These are phyloP conservation scores for Carcinoscorpius rotundicauda DNA, from an alignment of 1,140 invertebrate species.

Conservation along the genomic window DNA sequence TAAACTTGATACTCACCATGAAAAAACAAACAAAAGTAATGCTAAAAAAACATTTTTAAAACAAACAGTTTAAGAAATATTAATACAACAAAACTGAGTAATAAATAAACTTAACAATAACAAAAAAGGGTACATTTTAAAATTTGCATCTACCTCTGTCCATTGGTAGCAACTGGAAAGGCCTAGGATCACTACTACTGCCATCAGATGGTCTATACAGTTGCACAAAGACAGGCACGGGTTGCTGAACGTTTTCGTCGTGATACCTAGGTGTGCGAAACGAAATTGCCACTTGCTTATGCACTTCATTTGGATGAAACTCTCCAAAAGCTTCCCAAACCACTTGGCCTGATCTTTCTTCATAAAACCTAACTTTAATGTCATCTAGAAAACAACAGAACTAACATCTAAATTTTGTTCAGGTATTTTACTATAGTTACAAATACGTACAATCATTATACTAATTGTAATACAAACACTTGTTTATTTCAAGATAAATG, in stretches of 20 bases:
- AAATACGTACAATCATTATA: neutral
- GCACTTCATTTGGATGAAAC: constrained; percentile 76
- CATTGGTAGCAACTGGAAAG: constrained; percentile 47
- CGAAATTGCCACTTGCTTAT: constrained; percentile 82
- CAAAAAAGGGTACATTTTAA: too few species aligned
- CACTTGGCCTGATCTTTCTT: constrained; percentile 52
- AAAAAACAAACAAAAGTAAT: too few species aligned
- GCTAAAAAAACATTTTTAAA: neutral
- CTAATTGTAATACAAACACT: neutral
- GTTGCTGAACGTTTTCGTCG: constrained; percentile 43
- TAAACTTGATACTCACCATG: too few species aligned
- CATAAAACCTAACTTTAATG: constrained; percentile 77
- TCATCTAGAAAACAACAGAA: constrained; percentile 50
- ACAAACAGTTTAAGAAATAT: neutral
- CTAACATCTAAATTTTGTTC: neutral
- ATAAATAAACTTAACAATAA: too few species aligned
- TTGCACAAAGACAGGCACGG: constrained; percentile 69
- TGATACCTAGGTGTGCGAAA: constrained; percentile 58
- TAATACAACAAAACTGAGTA: neutral
- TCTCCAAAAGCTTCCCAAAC: constrained; percentile 79
- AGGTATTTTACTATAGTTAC: neutral
- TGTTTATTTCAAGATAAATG: too few species aligned
- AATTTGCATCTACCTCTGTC: neutral
- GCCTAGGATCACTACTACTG: constrained; percentile 62
- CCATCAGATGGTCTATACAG: constrained; percentile 71